Conservation (phyloP, 2,113 vertebrate species). For the Shinisaurus crocodilurus region DNA sequence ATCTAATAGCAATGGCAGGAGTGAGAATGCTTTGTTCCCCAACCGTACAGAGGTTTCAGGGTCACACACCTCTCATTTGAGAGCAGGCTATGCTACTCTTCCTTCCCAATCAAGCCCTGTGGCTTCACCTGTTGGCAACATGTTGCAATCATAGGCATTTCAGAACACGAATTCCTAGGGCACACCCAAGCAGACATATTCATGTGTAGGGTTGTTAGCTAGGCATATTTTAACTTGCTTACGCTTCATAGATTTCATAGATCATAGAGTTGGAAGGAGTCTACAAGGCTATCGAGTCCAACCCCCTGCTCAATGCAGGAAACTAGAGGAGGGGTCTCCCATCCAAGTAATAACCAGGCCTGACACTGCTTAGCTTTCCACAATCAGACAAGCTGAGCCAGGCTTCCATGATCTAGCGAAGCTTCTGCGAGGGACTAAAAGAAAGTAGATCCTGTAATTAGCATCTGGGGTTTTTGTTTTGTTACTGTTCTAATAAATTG, state of each 20-base stretch:
- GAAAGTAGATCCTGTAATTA: background rate
- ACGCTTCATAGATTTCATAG: too few relatives aligned
- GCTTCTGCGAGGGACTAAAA: too few relatives aligned
- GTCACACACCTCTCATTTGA: background rate
- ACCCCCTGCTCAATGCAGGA: too few relatives aligned
- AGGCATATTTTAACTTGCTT: background rate
- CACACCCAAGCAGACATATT: background rate
- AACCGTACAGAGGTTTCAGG: background rate
- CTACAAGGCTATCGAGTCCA: too few relatives aligned
- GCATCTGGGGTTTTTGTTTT: too few relatives aligned
- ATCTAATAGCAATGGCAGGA: background rate
- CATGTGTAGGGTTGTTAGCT: background rate
- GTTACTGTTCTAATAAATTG: background rate
- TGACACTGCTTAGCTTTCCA: too few relatives aligned
- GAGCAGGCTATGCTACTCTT: too few relatives aligned
- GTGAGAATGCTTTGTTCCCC: background rate
- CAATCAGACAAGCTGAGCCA: too few relatives aligned
- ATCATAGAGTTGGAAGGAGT: too few relatives aligned
- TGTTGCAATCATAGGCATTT: background rate
- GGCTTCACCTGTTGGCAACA: background rate
- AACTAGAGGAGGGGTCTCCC: too few relatives aligned
- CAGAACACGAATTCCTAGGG: too few relatives aligned
- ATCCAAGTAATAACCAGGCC: too few relatives aligned
- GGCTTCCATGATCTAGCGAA: background rate
- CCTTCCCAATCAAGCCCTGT: background rate